Conservation (phyloP, 1,140 invertebrate genomes). For the Arctopsyche grandis region DNA sequence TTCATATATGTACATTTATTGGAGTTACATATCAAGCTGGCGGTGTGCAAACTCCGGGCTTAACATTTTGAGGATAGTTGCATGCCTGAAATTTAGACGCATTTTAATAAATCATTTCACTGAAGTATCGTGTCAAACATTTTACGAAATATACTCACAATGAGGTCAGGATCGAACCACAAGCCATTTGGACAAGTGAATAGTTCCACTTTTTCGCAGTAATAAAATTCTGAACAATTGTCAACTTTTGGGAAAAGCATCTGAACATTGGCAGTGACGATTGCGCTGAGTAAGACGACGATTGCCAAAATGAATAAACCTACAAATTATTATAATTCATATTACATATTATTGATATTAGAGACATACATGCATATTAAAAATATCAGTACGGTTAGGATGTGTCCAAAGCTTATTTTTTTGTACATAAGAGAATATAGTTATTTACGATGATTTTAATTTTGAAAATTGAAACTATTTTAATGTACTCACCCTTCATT, state of each 20-base stretch:
- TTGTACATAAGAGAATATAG: too few relatives aligned
- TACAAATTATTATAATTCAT: background rate
- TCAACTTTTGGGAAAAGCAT: constrained; percentile 38
- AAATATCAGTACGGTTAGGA: background rate
- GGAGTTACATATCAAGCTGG: too few relatives aligned
- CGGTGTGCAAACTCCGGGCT: constrained; percentile 41
- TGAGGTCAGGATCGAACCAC: constrained; percentile 4
- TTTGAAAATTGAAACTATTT: too few relatives aligned
- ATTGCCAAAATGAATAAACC: background rate
- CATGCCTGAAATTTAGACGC: constrained; percentile 22
- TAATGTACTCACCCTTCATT: background rate
- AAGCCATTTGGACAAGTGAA: background rate
- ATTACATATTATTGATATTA: too few relatives aligned
- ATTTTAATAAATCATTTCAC: too few relatives aligned
- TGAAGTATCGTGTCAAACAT: too few relatives aligned
- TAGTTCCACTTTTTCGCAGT: background rate
- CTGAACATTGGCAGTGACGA: constrained; percentile 1
- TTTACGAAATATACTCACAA: background rate
- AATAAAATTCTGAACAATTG: constrained; percentile 44
- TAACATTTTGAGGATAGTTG: constrained; percentile 36
- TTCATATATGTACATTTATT: too few relatives aligned
- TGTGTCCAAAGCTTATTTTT: too few relatives aligned
- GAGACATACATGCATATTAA: background rate
- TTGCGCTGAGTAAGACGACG: background rate
- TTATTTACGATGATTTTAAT: too few relatives aligned